phyloP scores from a whole-genome alignment of 2,888 invertebrate species.

The Mesorhabditis spiculigera region DNA sequence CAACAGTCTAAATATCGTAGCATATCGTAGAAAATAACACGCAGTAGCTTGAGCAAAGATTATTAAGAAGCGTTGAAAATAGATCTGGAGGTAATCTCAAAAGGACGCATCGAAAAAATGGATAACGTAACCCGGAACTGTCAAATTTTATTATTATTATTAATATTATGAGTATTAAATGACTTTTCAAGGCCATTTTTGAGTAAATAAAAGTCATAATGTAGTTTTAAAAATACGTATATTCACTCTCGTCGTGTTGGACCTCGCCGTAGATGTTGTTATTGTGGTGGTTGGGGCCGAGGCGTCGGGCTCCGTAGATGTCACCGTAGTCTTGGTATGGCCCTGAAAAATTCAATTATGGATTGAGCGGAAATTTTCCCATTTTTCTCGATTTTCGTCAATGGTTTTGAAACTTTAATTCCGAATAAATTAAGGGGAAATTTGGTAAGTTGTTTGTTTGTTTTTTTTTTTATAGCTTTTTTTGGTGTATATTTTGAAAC shows the following conservation, averaged over 20 bases:
- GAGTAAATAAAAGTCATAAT: too few species aligned
- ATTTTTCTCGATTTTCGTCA: not conserved
- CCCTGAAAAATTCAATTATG: not conserved
- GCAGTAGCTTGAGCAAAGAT: too few species aligned
- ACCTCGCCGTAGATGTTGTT: not conserved
- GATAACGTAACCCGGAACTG: too few species aligned
- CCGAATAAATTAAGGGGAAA: too few species aligned
- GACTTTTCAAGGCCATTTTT: too few species aligned
- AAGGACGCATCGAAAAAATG: too few species aligned
- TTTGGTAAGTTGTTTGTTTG: not conserved
- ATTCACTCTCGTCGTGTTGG: not conserved
- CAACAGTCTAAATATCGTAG: too few species aligned
- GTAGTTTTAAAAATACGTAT: not conserved
- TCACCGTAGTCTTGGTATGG: not conserved
- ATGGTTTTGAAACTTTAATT: not conserved
- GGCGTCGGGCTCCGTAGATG: constrained; percentile 5
- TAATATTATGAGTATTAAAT: too few species aligned
- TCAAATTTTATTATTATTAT: too few species aligned
- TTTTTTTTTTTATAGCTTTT: not conserved
- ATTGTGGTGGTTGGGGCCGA: not conserved
- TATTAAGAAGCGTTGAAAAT: too few species aligned
- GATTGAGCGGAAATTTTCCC: not conserved
- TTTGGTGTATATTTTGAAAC: not conserved
- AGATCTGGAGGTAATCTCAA: too few species aligned
- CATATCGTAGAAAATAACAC: too few species aligned